phyloP scores from a whole-genome alignment of 2,797 vertebrate species.

The Alcedo atthis region DNA sequence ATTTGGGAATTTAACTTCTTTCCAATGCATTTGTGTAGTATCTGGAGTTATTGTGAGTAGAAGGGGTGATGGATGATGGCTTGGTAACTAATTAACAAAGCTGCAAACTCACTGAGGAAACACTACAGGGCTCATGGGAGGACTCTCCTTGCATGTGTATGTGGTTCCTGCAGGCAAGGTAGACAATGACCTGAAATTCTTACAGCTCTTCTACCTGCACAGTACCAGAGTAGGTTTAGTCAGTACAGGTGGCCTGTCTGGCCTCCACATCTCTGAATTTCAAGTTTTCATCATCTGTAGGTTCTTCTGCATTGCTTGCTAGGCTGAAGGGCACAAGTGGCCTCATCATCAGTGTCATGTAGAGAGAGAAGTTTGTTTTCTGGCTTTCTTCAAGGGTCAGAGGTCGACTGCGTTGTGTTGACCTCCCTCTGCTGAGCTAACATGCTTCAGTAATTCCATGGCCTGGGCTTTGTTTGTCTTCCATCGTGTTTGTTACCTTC shows the following conservation, averaged over 20 bases:
- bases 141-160: not conserved
- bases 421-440: not conserved
- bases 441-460: not conserved
- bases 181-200: not conserved
- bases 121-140: not conserved
- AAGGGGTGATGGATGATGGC: not conserved
- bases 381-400: not conserved
- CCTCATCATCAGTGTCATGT: not conserved
- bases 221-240: not conserved
- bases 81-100: not conserved
- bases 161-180: not conserved
- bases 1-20: not conserved
- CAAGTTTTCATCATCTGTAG: not conserved
- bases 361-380: not conserved
- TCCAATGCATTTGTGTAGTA: not conserved
- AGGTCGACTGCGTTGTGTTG: not conserved
- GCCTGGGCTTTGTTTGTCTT: not conserved
- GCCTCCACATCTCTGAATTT: not conserved
- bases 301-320: not conserved
- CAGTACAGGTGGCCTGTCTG: not conserved
- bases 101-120: not conserved
- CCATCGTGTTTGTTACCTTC: not conserved
- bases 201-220: not conserved
- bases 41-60: not conserved
- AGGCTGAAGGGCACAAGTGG: not conserved